Base-by-base conservation (phyloP, 2,888 invertebrate species). In the Pristionchus fissidentatus region DNA sequence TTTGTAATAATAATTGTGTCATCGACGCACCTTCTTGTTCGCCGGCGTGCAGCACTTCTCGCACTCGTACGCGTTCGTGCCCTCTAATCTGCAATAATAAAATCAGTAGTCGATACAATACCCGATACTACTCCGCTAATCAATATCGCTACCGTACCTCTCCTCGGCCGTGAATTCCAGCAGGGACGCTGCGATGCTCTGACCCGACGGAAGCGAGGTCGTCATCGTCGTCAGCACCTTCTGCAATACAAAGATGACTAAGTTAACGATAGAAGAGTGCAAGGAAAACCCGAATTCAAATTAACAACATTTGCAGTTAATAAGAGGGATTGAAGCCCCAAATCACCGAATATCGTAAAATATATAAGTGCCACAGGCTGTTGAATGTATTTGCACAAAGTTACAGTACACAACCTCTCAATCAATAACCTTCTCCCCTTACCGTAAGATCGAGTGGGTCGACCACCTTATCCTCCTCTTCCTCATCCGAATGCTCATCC, bases 1-100 rank as follows among this genome's bases (percentile, higher is more conserved):
- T 26, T 60, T 8, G 62, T 49, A 49, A 10, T n/a, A n/a, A n/a
- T n/a, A n/a, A n/a, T n/a, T n/a, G n/a, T n/a, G n/a, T n/a, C n/a
- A n/a, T n/a, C n/a, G n/a, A n/a, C 55, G 41, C 35, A 87, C 87
- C 84, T 89, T 85, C 81, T 85, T 84, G 32, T 86, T 86, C 5
- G 3, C 2, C 22, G 86, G 84, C 38, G 35, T 57, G 79, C 84
- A 89, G 79, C 98, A 98, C 73, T 95, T 95, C 91, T 96, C 96
- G 93, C 98, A 98, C 83, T 96, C 95, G 77, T 98, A 97, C 93
- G 96, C 96, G 93, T 98, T 98, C 92, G 95, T 95, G 0, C 96
- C 97, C 0, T 95, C 96, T 93, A 86, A 77, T 0, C 66, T 80
- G 60, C 26, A 77, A 41, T 4, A 22, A 19, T 22, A n/a, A n/a